Evolutionary conservation across 2,797 vertebrate genomes (phyloP).

Genomic region (Enteromius paludinosus): DNA sequence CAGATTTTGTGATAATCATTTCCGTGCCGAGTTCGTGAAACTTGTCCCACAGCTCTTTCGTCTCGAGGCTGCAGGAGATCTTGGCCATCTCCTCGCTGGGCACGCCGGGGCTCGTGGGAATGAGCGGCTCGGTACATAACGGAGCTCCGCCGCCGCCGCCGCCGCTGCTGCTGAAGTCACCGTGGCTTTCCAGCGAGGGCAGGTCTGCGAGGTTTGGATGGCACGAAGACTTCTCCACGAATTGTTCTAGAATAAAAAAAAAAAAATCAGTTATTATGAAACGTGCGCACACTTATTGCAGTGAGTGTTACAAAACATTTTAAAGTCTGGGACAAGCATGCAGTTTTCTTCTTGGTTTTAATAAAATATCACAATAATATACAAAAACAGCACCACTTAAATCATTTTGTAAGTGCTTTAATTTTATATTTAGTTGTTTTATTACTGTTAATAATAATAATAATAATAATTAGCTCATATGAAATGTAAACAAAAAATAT

Average conservation of each 20-base stretch:
- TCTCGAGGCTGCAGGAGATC: slow-evolving; percentile 94
- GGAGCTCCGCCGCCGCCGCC: slow-evolving; percentile 13
- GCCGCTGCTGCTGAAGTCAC: slow-evolving; percentile 79
- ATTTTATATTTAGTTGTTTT: not conserved
- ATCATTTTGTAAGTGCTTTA: not conserved
- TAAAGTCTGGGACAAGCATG: not conserved
- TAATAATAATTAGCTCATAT: not conserved
- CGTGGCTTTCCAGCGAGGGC: slow-evolving; percentile 84
- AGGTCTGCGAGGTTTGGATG: slow-evolving; percentile 86
- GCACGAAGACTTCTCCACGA: slow-evolving; percentile 96
- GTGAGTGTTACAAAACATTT: not conserved
- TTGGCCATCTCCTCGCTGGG: slow-evolving; percentile 98
- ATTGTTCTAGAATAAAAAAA: slow-evolving; percentile 83
- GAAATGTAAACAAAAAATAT: not conserved
- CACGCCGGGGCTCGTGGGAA: slow-evolving; percentile 89
- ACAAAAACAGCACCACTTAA: not conserved
- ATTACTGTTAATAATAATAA: not conserved
- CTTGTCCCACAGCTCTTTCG: slow-evolving; percentile 98
- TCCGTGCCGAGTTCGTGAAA: slow-evolving; percentile 97
- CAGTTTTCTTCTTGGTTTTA: not conserved
- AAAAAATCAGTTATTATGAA: not conserved
- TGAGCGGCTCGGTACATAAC: slow-evolving; percentile 92
- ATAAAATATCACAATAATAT: not conserved
- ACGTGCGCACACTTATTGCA: not conserved
- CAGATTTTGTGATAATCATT: slow-evolving; percentile 99